Conservation (phyloP, 30 jellyfish, hydroid and myxozoan species). For the Turritopsis dohrnii region DNA sequence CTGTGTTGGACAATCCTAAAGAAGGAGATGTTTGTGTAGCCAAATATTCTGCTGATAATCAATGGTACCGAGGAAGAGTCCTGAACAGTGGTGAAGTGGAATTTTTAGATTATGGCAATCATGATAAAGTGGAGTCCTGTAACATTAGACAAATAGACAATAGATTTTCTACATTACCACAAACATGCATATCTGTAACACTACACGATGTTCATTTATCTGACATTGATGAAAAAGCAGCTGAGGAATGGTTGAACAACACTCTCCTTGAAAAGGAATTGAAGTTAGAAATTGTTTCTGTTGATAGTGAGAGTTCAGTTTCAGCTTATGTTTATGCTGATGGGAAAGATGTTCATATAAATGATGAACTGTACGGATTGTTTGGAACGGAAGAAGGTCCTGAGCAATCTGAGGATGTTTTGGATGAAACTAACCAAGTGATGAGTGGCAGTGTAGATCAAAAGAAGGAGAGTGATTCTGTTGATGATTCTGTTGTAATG, state of each 20-base stretch:
- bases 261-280: slow-evolving; percentile 41
- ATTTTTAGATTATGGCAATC: slow-evolving; percentile 61
- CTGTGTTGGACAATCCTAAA: background rate
- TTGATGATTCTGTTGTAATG: background rate
- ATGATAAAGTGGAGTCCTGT: slow-evolving; percentile 15
- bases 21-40: background rate
- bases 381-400: background rate
- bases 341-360: slow-evolving; percentile 30
- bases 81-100: slow-evolving; percentile 25
- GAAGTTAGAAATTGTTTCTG: slow-evolving; percentile 24
- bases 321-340: slow-evolving; percentile 36
- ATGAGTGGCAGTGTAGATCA: background rate
- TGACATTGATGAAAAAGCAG: slow-evolving; percentile 48
- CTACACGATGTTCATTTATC: slow-evolving; percentile 47
- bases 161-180: slow-evolving; percentile 30
- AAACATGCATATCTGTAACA: slow-evolving; percentile 3
- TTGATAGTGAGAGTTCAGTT: background rate
- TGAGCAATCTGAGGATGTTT: background rate
- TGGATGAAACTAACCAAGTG: background rate
- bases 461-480: too few species aligned
- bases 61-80: slow-evolving; percentile 69
- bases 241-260: slow-evolving; percentile 38
- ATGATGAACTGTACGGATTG: slow-evolving; percentile 48
- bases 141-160: slow-evolving; percentile 24
- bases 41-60: slow-evolving; percentile 31